phyloP scores from a whole-genome alignment of 2,113 vertebrate genomes.

The Alexandromys fortis region DNA sequence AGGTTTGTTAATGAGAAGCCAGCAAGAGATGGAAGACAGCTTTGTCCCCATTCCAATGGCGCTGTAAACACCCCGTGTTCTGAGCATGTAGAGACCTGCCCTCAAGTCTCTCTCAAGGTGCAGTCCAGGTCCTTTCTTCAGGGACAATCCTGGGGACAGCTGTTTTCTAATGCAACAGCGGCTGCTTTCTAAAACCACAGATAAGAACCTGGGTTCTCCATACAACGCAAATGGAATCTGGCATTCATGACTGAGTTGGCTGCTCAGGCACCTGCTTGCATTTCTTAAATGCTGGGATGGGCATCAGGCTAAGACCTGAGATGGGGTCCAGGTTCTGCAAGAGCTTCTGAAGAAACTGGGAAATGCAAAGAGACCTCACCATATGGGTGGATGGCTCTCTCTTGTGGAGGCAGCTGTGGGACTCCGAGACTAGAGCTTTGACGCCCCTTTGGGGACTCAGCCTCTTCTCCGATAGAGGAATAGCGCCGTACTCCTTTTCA shows the following conservation, averaged over 20 bases:
- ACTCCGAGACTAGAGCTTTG: neutral
- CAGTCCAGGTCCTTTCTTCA: neutral
- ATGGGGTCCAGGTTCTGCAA: rapidly evolving
- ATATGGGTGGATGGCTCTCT: neutral
- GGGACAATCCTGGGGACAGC: neutral
- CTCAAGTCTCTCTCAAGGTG: neutral
- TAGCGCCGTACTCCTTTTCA: neutral
- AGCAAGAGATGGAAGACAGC: neutral
- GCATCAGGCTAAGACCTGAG: neutral
- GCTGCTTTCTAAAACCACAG: neutral
- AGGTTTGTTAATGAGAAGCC: neutral
- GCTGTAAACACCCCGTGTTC: neutral
- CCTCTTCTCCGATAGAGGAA: neutral
- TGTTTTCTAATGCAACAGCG: neutral
- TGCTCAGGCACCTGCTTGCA: neutral
- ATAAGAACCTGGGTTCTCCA: neutral
- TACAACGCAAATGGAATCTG: neutral
- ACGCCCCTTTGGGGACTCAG: neutral
- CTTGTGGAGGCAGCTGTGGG: neutral
- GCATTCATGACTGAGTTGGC: rapidly evolving
- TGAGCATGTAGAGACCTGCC: neutral
- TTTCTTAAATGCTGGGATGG: rapidly evolving
- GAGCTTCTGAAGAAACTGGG: neutral
- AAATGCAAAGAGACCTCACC: neutral
- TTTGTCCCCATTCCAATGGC: neutral